Evolutionary conservation across 2,113 vertebrate genomes (phyloP), one percentile per base, ranked within the genome.

Genomic region (Megalops atlanticus): DNA sequence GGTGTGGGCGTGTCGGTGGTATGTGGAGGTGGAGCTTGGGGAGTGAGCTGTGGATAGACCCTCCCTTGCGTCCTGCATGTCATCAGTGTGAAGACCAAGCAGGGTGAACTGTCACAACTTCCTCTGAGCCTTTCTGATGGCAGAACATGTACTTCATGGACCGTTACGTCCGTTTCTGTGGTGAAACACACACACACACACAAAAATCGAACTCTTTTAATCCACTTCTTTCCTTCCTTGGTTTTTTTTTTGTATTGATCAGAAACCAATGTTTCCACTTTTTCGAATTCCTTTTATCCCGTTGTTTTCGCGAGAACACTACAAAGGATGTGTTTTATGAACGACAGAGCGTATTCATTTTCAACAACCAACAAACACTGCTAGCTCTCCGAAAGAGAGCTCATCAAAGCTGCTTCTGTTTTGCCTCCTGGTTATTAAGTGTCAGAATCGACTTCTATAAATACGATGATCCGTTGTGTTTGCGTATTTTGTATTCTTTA

Each of bases 401-500:
- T 64, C 3, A 64, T 64, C 58, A 64, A 64, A 79, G 69, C 41
- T 71, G 68, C 21, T 31, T 36, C 64, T 73, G 24, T 36, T 24
- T 49, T 40, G 27, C 43, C 35, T 49, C 49, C 18, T 73, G 6
- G 11, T 24, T 40, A 54, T 80, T 58, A 6, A 21, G n/a, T 38
- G 10, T 58, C 21, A 36, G 58, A n/a, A 24, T 64, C 18, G 5
- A n/a, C 52, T 24, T 58, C 18, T 24, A 18, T 24, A n/a, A 31
- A 64, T 64, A 64, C 58, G 31, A 31, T 64, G 4, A 64, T 64
- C 58, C 58, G 0, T 64, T n/a, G 71, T 73, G 16, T 73, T 39
- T 38, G 21, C 33, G 35, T 76, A 11, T 18, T 49, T 40, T 47
- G 43, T 79, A 33, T 43, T 70, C 52, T 80, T 80, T 39, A 70